Evolutionary conservation across 1,140 invertebrate species (phyloP).

Genomic region (Goniozus legneri): DNA sequence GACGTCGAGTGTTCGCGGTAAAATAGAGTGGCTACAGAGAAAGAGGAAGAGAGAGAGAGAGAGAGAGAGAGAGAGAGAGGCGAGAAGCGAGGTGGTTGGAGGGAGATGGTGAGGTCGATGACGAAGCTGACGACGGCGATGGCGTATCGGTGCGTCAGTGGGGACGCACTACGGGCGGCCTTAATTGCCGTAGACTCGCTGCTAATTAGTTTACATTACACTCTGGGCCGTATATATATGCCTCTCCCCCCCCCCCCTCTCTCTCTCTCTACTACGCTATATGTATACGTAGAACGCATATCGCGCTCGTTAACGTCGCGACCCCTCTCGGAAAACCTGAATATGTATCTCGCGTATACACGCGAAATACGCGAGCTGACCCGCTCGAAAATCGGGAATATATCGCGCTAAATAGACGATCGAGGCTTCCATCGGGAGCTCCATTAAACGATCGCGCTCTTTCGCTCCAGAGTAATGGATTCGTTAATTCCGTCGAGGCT

Average conservation of each 20-base stretch:
- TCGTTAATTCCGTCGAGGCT: too few species aligned
- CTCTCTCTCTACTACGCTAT: constrained; percentile 23
- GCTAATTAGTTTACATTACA: constrained; percentile 56
- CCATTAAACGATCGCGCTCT: too few species aligned
- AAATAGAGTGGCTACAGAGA: too few species aligned
- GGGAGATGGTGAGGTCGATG: constrained; percentile 4
- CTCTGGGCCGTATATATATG: constrained; percentile 43
- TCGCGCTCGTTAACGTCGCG: constrained; percentile 37
- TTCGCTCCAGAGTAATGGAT: too few species aligned
- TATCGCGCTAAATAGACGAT: not conserved
- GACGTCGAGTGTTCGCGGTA: too few species aligned
- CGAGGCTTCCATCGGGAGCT: not conserved
- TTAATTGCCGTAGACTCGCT: constrained; percentile 52
- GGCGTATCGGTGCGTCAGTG: constrained; percentile 38
- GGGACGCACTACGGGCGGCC: constrained; percentile 42
- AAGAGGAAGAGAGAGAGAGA: too few species aligned
- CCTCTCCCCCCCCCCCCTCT: constrained; percentile 33
- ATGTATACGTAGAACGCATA: constrained; percentile 34
- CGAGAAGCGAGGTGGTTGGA: constrained; percentile 15
- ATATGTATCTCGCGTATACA: not conserved
- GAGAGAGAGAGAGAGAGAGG: too few species aligned
- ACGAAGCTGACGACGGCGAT: constrained; percentile 12
- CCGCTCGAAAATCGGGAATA: too few species aligned
- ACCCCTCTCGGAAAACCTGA: constrained; percentile 10
- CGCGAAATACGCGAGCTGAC: too few species aligned